Conservation (phyloP, 2,888 invertebrate genomes). For the Pelosia muscerda region DNA sequence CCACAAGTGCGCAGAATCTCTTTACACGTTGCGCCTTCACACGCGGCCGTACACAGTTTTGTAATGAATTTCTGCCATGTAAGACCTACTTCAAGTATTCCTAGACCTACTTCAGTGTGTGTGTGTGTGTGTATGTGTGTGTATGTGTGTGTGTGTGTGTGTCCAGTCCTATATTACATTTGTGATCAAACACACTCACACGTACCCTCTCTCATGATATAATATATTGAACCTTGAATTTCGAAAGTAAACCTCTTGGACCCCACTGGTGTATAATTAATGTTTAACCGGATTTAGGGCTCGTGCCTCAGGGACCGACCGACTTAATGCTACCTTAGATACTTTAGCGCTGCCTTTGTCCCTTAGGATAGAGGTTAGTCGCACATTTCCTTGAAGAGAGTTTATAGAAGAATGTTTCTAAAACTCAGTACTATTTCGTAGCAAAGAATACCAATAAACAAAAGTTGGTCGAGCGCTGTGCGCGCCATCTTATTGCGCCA, state of each 20-base stretch:
- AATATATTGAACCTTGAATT: background rate
- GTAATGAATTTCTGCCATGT: too few relatives aligned
- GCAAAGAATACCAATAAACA: background rate
- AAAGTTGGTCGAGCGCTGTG: background rate
- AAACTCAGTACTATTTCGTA: background rate
- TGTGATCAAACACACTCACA: background rate
- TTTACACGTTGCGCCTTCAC: too few relatives aligned
- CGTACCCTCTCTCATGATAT: background rate
- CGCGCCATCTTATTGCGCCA: background rate
- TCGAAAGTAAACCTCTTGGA: conserved; percentile 21
- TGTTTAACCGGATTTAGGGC: conserved; percentile 19
- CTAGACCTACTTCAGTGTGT: too few relatives aligned
- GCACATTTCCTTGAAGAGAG: conserved; percentile 6
- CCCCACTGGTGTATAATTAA: conserved; percentile 32
- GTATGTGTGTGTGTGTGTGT: background rate
- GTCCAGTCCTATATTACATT: background rate
- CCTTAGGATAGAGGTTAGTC: conserved; percentile 6
- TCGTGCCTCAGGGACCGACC: conserved; percentile 15
- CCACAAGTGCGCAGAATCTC: too few relatives aligned
- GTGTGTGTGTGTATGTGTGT: background rate
- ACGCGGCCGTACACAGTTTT: too few relatives aligned
- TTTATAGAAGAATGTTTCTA: background rate
- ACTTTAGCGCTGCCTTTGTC: conserved; percentile 8
- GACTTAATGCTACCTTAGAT: conserved; percentile 18
- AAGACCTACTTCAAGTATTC: too few relatives aligned